Percentiles rank a stretch among this genome's conserved stretches.
phyloP scores from a whole-genome alignment of 2,888 invertebrate genomes.

The Cephonodes hylas region DNA sequence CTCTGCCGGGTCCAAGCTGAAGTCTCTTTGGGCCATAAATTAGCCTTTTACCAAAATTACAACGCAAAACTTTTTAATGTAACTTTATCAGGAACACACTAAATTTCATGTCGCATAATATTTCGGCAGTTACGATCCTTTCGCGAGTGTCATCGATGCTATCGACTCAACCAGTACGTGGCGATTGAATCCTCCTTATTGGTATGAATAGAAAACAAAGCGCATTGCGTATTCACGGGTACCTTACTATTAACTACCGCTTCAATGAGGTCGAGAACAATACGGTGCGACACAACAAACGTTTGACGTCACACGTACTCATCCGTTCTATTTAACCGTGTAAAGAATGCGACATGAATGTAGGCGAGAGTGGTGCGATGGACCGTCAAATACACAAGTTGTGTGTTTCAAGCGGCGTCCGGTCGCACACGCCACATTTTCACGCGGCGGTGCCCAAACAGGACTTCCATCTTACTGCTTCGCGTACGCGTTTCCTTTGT shows the following conservation, averaged over 20 bases:
- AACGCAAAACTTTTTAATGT: no score
- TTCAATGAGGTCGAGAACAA: neutral
- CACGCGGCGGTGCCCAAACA: constrained; percentile 60
- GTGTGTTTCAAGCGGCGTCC: constrained; percentile 57
- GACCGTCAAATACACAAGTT: constrained; percentile 33
- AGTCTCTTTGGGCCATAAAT: no score
- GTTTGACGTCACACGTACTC: constrained; percentile 1
- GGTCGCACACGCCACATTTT: constrained; percentile 46
- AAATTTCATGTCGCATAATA: no score
- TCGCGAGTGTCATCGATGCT: neutral
- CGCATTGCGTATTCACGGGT: neutral
- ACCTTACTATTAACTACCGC: neutral
- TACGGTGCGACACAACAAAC: neutral
- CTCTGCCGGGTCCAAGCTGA: no score
- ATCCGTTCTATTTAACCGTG: constrained; percentile 1
- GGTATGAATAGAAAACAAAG: neutral
- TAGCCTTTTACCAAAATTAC: no score
- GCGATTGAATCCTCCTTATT: neutral
- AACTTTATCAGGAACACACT: no score
- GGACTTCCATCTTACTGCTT: constrained; percentile 63
- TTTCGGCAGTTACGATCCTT: no score
- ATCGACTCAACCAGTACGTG: neutral
- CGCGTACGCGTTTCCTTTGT: constrained; percentile 24
- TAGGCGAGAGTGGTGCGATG: neutral
- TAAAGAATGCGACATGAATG: neutral